These are phyloP conservation scores for Cartodere bifasciata DNA, from an alignment of 2,888 invertebrate species.

Conservation along the genomic window DNA sequence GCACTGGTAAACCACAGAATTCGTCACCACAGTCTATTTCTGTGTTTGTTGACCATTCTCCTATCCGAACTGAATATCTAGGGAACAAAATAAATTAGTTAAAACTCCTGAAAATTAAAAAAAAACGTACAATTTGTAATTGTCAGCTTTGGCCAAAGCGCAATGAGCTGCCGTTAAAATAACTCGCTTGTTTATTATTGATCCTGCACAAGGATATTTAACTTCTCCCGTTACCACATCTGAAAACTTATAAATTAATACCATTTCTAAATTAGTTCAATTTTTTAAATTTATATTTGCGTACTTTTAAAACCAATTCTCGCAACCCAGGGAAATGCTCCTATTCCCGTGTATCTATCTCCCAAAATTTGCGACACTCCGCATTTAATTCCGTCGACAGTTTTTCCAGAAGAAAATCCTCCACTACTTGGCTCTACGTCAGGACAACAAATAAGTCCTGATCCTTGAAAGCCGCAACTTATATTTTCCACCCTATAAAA, in stretches of 20 bases:
- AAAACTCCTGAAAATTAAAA: slow-evolving; percentile 3
- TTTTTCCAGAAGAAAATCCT: slow-evolving; percentile 18
- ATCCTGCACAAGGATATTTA: slow-evolving; percentile 65
- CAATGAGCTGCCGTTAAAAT: slow-evolving; percentile 70
- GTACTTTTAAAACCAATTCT: slow-evolving; percentile 65
- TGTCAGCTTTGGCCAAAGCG: slow-evolving; percentile 62
- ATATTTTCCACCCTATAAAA: slow-evolving; percentile 39
- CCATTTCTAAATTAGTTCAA: not conserved
- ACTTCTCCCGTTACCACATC: slow-evolving; percentile 54
- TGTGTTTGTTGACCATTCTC: slow-evolving; percentile 59
- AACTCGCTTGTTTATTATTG: slow-evolving; percentile 47
- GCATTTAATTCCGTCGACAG: slow-evolving; percentile 39
- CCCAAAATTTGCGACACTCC: slow-evolving; percentile 55
- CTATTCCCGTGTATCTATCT: slow-evolving; percentile 50
- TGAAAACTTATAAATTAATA: slow-evolving; percentile 28
- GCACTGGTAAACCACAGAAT: slow-evolving; percentile 60
- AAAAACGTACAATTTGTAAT: slow-evolving; percentile 57
- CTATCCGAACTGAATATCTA: slow-evolving; percentile 60
- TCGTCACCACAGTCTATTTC: slow-evolving; percentile 64
- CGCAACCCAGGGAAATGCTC: slow-evolving; percentile 65
- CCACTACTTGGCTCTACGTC: slow-evolving; percentile 26
- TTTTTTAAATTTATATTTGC: slow-evolving; percentile 20
- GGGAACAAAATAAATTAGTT: slow-evolving; percentile 9
- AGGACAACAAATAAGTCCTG: slow-evolving; percentile 49
- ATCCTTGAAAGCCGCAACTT: slow-evolving; percentile 44